A percentile compares a stretch with the other conserved stretches of the same genome.
Conservation (phyloP, 2,797 vertebrate genomes). For the Peromyscus eremicus region DNA sequence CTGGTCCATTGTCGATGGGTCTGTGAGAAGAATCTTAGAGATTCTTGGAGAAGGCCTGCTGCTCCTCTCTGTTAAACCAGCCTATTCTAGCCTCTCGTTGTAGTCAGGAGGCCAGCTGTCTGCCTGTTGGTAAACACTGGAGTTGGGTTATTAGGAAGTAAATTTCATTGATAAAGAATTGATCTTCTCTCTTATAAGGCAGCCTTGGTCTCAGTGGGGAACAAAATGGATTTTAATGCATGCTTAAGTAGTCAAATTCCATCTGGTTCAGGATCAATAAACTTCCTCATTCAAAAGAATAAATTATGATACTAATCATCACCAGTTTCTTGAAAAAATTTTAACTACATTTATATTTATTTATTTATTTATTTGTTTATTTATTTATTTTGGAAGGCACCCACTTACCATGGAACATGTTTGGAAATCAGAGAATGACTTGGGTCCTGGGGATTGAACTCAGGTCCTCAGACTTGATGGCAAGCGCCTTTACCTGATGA, state of each 20-base stretch:
- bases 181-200: neutral
- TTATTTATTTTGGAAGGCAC: neutral
- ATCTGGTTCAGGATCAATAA: neutral
- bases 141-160: neutral
- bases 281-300: neutral
- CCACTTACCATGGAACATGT: neutral
- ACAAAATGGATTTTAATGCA: neutral
- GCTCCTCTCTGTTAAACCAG: neutral
- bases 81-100: neutral
- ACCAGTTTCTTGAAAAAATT: neutral
- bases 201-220: neutral
- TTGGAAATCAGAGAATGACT: neutral
- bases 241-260: neutral
- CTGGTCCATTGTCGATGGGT: neutral
- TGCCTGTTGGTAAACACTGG: neutral
- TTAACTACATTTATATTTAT: neutral
- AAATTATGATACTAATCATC: neutral
- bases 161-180: conserved; percentile 1
- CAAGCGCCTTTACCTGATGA: neutral
- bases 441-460: neutral
- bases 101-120: neutral
- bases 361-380: neutral
- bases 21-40: neutral
- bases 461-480: neutral
- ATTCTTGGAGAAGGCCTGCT: neutral